Evolutionary conservation across 2,888 invertebrate genomes (phyloP).

Genomic region (Spodoptera littoralis): DNA sequence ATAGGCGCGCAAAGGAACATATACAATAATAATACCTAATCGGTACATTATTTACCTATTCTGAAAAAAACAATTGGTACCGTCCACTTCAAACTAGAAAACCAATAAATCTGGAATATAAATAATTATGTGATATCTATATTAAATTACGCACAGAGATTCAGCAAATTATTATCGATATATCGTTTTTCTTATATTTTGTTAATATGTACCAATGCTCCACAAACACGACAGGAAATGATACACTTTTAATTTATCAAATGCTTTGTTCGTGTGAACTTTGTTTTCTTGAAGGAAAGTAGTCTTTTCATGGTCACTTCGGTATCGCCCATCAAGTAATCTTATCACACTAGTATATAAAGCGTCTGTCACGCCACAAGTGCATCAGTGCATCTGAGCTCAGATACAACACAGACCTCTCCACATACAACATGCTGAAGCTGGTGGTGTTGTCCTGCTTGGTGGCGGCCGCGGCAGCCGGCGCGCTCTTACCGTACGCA

Average conservation of each 20-base stretch:
- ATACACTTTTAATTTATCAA: conserved; percentile 9
- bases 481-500: conserved; percentile 49
- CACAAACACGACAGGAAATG: too few relatives aligned
- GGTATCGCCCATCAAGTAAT: conserved; percentile 60
- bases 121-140: too few relatives aligned
- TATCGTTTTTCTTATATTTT: too few relatives aligned
- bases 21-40: too few relatives aligned
- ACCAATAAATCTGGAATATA: too few relatives aligned
- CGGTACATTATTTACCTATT: too few relatives aligned
- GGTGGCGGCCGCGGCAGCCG: conserved; percentile 87
- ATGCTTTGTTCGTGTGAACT: conserved; percentile 31
- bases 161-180: too few relatives aligned
- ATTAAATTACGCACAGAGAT: too few relatives aligned
- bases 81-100: too few relatives aligned
- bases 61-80: too few relatives aligned
- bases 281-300: conserved; percentile 45
- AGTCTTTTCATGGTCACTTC: conserved; percentile 49
- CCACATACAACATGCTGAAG: conserved; percentile 79
- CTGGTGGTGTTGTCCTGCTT: conserved; percentile 90
- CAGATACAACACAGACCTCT: conserved; percentile 82
- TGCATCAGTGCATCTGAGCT: conserved; percentile 75
- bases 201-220: too few relatives aligned
- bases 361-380: conserved; percentile 49
- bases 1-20: too few relatives aligned
- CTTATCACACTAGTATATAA: conserved; percentile 73